Percentiles rank a stretch among this genome's conserved stretches.
Evolutionary conservation across 2,113 vertebrate genomes (phyloP).

Genomic region (Manacus vitellinus): DNA sequence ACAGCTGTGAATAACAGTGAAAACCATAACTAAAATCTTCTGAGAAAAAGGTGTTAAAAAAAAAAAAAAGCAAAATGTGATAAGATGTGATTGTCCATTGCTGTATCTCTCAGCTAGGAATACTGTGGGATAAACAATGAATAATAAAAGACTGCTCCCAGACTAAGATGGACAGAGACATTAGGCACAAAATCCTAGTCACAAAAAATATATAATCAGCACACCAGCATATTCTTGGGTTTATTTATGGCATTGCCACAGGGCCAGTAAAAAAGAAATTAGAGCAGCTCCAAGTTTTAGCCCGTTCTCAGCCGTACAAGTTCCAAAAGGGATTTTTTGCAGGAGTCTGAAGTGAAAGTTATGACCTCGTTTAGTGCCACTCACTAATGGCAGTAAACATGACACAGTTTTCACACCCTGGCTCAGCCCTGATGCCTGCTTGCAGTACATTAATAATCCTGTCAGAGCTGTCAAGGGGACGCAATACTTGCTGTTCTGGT

Average conservation of each 20-base stretch:
- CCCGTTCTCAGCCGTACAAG: background rate
- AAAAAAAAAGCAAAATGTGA: background rate
- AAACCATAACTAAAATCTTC: background rate
- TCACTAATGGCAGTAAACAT: background rate
- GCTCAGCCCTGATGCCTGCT: background rate
- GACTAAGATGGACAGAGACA: background rate
- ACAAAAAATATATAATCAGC: background rate
- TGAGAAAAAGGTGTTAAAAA: background rate
- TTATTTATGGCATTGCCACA: background rate
- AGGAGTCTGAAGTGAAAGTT: background rate
- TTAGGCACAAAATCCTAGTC: background rate
- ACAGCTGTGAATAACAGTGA: background rate
- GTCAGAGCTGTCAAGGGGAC: background rate
- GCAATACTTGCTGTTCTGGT: background rate
- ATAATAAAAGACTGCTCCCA: background rate
- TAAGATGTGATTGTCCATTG: background rate
- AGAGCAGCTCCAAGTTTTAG: background rate
- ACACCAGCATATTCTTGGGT: background rate
- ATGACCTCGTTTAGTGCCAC: background rate
- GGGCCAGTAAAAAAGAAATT: background rate
- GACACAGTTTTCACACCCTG: background rate
- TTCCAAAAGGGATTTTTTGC: background rate
- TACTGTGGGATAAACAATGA: background rate
- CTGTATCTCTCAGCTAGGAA: background rate
- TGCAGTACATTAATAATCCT: conserved; percentile 32